Evolutionary conservation across 1,140 invertebrate genomes (phyloP).

Genomic region (Periplaneta americana): DNA sequence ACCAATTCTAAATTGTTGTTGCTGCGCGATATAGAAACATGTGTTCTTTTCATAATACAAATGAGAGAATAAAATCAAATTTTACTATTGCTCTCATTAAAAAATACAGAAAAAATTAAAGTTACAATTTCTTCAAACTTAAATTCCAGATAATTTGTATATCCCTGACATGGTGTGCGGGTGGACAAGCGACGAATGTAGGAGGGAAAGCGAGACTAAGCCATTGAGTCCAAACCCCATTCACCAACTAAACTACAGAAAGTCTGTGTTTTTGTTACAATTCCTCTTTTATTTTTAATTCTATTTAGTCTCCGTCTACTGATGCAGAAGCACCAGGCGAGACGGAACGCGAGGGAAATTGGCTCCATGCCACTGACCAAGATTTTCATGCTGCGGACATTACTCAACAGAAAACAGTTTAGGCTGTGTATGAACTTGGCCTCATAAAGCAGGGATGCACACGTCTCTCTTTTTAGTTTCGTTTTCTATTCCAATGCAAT

Average conservation of each 20-base stretch:
- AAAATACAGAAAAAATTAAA: too few relatives aligned
- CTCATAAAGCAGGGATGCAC: not conserved
- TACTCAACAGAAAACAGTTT: not conserved
- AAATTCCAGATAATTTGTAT: too few relatives aligned
- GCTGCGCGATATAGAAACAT: too few relatives aligned
- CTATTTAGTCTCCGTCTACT: not conserved
- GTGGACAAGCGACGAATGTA: not conserved
- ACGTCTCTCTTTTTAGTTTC: not conserved
- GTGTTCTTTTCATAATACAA: too few relatives aligned
- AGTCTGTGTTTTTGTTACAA: not conserved
- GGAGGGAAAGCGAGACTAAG: not conserved
- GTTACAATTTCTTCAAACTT: too few relatives aligned
- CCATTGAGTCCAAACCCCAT: not conserved
- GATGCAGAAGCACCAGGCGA: not conserved
- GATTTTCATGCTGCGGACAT: not conserved
- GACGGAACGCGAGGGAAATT: not conserved
- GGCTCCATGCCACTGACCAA: not conserved
- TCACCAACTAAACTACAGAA: not conserved
- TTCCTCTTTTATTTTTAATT: not conserved
- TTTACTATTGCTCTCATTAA: too few relatives aligned
- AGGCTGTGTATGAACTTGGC: not conserved
- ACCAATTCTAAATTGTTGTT: too few relatives aligned
- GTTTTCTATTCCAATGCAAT: too few relatives aligned
- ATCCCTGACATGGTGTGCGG: not conserved
- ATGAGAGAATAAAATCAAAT: too few relatives aligned